Conservation (phyloP, 2,797 vertebrate genomes). For the Parauchenoglanis punctatus region DNA sequence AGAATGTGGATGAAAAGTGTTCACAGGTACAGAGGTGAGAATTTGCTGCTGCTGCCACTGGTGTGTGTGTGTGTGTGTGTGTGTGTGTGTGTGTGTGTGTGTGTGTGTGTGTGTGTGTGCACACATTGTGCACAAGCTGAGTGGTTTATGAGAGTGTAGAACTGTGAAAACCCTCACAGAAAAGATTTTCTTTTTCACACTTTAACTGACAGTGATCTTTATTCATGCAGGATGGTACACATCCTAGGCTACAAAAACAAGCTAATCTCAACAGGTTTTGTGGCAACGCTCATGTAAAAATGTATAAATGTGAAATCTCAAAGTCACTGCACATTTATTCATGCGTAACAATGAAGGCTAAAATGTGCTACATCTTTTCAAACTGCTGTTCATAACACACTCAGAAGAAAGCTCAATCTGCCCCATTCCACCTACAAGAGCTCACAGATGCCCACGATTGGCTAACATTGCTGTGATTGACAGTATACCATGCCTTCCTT, state of each 20-base stretch:
- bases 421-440: background rate
- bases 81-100: constrained; percentile 15
- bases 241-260: too few species aligned
- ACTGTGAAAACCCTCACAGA: background rate
- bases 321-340: background rate
- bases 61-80: constrained; percentile 7
- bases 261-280: background rate
- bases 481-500: background rate
- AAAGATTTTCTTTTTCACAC: background rate
- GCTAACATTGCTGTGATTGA: background rate
- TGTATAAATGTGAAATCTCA: background rate
- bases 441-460: background rate
- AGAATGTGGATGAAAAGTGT: background rate
- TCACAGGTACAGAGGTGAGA: constrained; percentile 20
- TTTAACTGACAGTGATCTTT: background rate
- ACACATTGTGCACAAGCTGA: background rate
- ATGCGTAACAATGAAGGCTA: background rate
- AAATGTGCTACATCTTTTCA: background rate
- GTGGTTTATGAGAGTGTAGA: background rate
- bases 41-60: background rate
- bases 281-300: background rate
- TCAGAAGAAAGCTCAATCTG: background rate
- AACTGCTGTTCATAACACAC: background rate
- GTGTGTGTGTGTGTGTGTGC: constrained; percentile 15
- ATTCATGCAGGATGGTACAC: background rate